Conservation (phyloP, 2,888 invertebrate species). For the Leptopilina syphax region DNA sequence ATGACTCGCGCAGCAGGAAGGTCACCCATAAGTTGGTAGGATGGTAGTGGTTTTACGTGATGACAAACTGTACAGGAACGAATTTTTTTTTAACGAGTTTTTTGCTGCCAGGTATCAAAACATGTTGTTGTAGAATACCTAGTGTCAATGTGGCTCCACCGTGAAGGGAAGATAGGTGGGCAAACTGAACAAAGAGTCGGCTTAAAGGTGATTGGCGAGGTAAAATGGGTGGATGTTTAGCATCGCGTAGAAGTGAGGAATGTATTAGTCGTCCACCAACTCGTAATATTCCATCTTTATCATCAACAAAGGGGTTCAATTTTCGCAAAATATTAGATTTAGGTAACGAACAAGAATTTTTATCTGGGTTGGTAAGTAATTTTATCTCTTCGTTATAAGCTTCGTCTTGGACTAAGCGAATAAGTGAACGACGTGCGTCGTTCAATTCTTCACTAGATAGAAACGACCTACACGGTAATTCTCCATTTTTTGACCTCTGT, state of each 20-base stretch:
- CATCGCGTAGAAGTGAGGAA: background rate
- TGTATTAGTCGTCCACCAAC: no score
- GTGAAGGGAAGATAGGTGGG: conserved; percentile 18
- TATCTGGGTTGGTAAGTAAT: background rate
- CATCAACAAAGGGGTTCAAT: background rate
- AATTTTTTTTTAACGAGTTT: background rate
- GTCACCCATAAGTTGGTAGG: background rate
- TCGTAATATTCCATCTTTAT: no score
- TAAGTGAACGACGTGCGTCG: background rate
- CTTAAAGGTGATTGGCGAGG: conserved; percentile 16
- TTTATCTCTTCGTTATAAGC: background rate
- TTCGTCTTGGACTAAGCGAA: background rate
- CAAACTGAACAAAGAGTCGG: conserved; percentile 11
- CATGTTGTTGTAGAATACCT: background rate
- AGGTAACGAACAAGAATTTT: background rate
- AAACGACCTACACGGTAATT: background rate
- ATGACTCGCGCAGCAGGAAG: background rate
- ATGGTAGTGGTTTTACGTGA: background rate
- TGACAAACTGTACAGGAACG: conserved; percentile 1
- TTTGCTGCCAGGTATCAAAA: conserved; percentile 20
- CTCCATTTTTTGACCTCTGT: background rate
- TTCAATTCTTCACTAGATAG: background rate
- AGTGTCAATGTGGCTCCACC: conserved; percentile 37
- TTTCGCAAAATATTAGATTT: background rate
- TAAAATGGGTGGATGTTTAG: conserved; percentile 31